Base-by-base conservation (phyloP, 2,113 vertebrate species). In the Melierax canorus region DNA sequence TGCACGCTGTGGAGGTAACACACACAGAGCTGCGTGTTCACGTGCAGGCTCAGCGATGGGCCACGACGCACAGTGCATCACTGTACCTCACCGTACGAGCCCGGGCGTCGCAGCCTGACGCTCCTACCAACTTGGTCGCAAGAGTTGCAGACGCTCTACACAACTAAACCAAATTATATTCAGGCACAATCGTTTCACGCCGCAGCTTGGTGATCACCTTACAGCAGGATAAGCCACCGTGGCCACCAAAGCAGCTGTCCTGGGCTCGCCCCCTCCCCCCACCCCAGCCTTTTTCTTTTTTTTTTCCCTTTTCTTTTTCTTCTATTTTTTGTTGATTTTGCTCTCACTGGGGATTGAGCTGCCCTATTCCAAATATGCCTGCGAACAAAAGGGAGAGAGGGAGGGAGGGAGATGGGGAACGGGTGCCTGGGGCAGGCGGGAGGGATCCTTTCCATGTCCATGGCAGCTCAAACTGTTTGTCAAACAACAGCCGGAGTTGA, bases 401-500 rank as follows among this genome's bases (percentile, higher is more conserved):
- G 92, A 95, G 76, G 72, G 92, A 89, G 82, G 94, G 32, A 94
- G 51, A 75, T 11, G 58, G 81, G 81, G 71, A 96, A 86, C 1
- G 60, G 83, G 72, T 41, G 92, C 51, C 83, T 92, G 89, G 95
- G 89, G 93, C 89, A 94, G 91, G 93, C 60, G 16, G 94, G 86
- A 95, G 39, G 59, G 68, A 96, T 84, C 68, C 41, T 56, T 89
- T 86, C 86, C 56, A 81, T 64, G 93, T 91, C 93, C 96, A 84
- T 55, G 80, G 94, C 94, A 95, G 94, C 91, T 80, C 80, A 87
- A 81, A 92, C 73, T 96, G 94, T 96, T 96, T 96, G 91, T 63
- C 91, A 92, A 97, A 95, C 86, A 96, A 96, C 94, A 95, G 95
- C 96, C 88, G 91, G 94, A 97, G 84, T 64, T 89, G 81, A 97